Evolutionary conservation across 2,888 invertebrate species (phyloP).

Genomic region (Apoda limacodes): DNA sequence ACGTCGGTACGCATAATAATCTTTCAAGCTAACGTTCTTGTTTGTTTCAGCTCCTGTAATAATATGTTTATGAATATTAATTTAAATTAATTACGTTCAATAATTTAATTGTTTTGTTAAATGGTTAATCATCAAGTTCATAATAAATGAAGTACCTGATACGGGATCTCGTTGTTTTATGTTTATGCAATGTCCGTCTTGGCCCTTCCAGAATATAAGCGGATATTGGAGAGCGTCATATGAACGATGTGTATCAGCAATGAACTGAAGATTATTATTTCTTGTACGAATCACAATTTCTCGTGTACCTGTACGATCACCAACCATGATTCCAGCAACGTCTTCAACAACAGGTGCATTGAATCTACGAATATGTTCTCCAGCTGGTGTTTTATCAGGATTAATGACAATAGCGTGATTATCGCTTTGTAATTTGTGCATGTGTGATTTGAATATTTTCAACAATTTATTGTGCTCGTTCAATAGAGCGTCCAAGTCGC

Average conservation of each 20-base stretch:
- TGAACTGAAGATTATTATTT: conserved; percentile 11
- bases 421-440: conserved; percentile 23
- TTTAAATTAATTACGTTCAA: no score
- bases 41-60: conserved; percentile 13
- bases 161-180: no score
- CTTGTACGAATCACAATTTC: conserved; percentile 12
- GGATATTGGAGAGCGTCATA: conserved; percentile 16
- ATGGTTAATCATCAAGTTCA: no score
- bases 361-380: conserved; percentile 30
- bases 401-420: conserved; percentile 20
- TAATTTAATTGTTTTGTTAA: no score
- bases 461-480: conserved; percentile 27
- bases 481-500: conserved; percentile 13
- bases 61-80: no score
- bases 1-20: conserved; percentile 14
- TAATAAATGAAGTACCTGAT: no score
- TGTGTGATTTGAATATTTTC: conserved; percentile 28
- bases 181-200: conserved; percentile 13
- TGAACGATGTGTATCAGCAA: no score
- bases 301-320: no score
- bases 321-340: no score
- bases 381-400: conserved; percentile 28
- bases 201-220: conserved; percentile 16
- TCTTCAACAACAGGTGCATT: conserved; percentile 27
- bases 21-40: conserved; percentile 14